A percentile compares a stretch with the other conserved stretches of the same genome.
phyloP scores from a whole-genome alignment of 2,797 vertebrate genomes.

The Catostomus latipinnis region DNA sequence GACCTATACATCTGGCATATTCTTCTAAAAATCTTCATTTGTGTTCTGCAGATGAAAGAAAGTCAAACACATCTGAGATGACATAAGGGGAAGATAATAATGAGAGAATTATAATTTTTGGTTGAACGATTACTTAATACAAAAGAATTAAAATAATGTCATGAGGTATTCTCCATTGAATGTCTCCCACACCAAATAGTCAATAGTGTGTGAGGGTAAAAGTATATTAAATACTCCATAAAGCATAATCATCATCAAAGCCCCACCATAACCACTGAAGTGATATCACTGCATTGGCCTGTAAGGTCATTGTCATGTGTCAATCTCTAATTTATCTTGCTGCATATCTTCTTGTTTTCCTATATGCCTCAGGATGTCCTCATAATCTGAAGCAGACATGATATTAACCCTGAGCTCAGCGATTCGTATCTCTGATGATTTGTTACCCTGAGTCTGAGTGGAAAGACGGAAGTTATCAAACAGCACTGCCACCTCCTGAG shows the following conservation, averaged over 20 bases:
- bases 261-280: slow-evolving; percentile 23
- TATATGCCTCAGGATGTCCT: slow-evolving; percentile 49
- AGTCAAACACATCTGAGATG: too few relatives aligned
- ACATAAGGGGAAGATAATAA: too few relatives aligned
- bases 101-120: too few relatives aligned
- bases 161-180: too few relatives aligned
- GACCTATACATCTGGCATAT: too few relatives aligned
- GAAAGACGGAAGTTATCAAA: slow-evolving; percentile 66
- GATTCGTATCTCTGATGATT: slow-evolving; percentile 63
- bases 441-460: slow-evolving; percentile 62
- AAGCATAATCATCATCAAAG: slow-evolving; percentile 27
- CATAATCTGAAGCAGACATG: slow-evolving; percentile 57
- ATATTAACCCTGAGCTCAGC: slow-evolving; percentile 59
- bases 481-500: slow-evolving; percentile 54
- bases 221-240: slow-evolving; percentile 19
- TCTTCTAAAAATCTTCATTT: too few relatives aligned
- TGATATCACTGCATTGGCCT: slow-evolving; percentile 27
- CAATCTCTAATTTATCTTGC: slow-evolving; percentile 60
- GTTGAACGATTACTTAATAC: too few relatives aligned
- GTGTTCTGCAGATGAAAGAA: too few relatives aligned
- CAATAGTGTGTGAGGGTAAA: not conserved
- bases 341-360: slow-evolving; percentile 14
- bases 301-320: slow-evolving; percentile 61
- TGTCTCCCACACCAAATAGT: too few relatives aligned
- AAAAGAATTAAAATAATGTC: too few relatives aligned